Conservation (phyloP, 2,797 vertebrate species). For the Cottoperca gobio region DNA sequence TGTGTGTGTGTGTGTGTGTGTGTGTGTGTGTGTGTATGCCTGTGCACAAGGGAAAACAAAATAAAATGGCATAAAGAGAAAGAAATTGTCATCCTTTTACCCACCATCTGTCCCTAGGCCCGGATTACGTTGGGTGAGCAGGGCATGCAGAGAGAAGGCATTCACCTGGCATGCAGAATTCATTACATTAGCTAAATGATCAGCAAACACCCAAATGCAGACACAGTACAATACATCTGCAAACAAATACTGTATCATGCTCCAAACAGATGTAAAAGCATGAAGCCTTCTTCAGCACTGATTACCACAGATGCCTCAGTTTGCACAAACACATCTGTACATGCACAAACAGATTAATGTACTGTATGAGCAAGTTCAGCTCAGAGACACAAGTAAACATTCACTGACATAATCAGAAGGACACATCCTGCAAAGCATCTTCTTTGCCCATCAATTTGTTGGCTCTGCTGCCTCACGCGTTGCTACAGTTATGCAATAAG, state of each 20-base stretch:
- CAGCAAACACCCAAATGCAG: slow-evolving; percentile 20
- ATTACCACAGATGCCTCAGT: slow-evolving; percentile 63
- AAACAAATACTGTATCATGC: slow-evolving; percentile 44
- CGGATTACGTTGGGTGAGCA: neutral
- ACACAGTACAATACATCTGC: slow-evolving; percentile 16
- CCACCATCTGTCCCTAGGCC: neutral
- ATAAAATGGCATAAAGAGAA: slow-evolving; percentile 38
- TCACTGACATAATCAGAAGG: slow-evolving; percentile 51
- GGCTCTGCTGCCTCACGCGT: slow-evolving; percentile 12
- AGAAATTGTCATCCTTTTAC: neutral
- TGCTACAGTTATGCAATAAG: slow-evolving; percentile 24
- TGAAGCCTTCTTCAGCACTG: slow-evolving; percentile 49
- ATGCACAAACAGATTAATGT: slow-evolving; percentile 51
- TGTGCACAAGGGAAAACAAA: slow-evolving; percentile 20
- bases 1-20: slow-evolving; percentile 9
- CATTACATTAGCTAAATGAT: slow-evolving; percentile 26
- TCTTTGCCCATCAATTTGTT: slow-evolving; percentile 32
- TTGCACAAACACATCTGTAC: slow-evolving; percentile 48
- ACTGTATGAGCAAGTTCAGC: slow-evolving; percentile 40
- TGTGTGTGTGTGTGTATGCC: neutral
- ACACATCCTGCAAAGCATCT: slow-evolving; percentile 42
- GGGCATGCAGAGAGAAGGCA: slow-evolving; percentile 10
- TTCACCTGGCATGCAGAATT: slow-evolving; percentile 33
- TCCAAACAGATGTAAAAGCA: slow-evolving; percentile 61
- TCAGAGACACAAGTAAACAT: slow-evolving; percentile 44